Base-by-base conservation (phyloP, 2,888 invertebrate species). In the Drosophila tripunctata region DNA sequence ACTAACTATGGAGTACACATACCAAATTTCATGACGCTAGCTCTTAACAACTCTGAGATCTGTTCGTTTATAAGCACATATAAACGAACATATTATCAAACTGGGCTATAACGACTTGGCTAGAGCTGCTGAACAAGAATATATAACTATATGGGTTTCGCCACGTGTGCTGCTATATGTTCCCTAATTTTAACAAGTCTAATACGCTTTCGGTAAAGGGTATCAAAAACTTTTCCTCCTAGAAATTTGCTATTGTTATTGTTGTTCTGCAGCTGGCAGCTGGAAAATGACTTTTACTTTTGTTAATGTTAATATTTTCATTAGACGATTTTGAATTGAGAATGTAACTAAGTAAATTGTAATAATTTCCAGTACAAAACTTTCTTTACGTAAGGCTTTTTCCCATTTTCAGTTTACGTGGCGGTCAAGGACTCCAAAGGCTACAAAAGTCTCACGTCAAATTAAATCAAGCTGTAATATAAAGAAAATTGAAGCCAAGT, bases 381-480 rank as follows among this genome's bases (percentile, higher is more conserved):
- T n/a, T n/a, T n/a, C 19, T 35, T 72, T 17, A 48, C 12, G 30
- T 2, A 6, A n/a, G 14, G 15, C n/a, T 10, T 12, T 24, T 1
- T 3, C 40, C 10, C n/a, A 40, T 55, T 74, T 72, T 62, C 55
- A 67, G 64, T 73, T 66, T 19, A 27, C 70, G 41, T 41, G 47
- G 36, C 38, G 79, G 75, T 81, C 78, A 78, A 69, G 80, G 30
- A 38, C 22, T 50, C n/a, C n/a, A n/a, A n/a, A n/a, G n/a, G 27
- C 48, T 76, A 79, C 85, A 80, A 83, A n/a, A 88, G 89, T 90
- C 90, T 90, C 90, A 85, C 87, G 89, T 90, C 90, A 89, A 90
- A 90, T 90, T 90, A 90, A 90, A 90, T 90, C 90, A 90, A 88
- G 89, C 71, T 77, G 78, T 89, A 90, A 90, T 90, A 90, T 84